A percentile compares a stretch with the other conserved stretches of the same genome.
Evolutionary conservation across 2,888 invertebrate species (phyloP).

Genomic region (Drepana falcataria): DNA sequence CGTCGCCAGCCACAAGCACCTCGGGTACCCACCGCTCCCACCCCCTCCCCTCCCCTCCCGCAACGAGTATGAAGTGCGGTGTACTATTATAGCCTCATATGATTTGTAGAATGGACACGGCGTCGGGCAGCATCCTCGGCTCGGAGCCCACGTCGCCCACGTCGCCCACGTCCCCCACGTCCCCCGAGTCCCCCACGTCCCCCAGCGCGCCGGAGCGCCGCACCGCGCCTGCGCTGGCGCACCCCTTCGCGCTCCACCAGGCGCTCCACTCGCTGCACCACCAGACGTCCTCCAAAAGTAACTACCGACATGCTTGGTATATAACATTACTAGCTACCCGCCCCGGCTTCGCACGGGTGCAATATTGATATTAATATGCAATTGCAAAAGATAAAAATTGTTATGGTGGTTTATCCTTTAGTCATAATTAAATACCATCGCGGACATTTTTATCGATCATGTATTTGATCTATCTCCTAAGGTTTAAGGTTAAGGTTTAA

Average conservation of each 20-base stretch:
- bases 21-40: constrained; percentile 79
- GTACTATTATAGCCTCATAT: not conserved
- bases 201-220: constrained; percentile 72
- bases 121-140: constrained; percentile 94
- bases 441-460: too few relatives aligned
- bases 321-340: too few relatives aligned
- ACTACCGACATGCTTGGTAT: not conserved
- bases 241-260: constrained; percentile 42
- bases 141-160: constrained; percentile 95
- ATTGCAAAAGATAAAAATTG: too few relatives aligned
- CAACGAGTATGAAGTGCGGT: not conserved
- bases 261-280: constrained; percentile 43
- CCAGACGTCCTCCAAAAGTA: constrained; percentile 13
- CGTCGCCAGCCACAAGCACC: constrained; percentile 95
- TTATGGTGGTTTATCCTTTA: too few relatives aligned
- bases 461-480: too few relatives aligned
- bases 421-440: too few relatives aligned
- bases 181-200: constrained; percentile 87
- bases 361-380: too few relatives aligned
- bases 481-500: too few relatives aligned
- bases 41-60: not conserved
- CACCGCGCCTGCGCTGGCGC: constrained; percentile 57
- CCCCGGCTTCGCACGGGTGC: too few relatives aligned
- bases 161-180: constrained; percentile 79
- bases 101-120: constrained; percentile 89